These are phyloP conservation scores for Scortum barcoo DNA, from an alignment of 2,113 vertebrate species.

Conservation along the genomic window DNA sequence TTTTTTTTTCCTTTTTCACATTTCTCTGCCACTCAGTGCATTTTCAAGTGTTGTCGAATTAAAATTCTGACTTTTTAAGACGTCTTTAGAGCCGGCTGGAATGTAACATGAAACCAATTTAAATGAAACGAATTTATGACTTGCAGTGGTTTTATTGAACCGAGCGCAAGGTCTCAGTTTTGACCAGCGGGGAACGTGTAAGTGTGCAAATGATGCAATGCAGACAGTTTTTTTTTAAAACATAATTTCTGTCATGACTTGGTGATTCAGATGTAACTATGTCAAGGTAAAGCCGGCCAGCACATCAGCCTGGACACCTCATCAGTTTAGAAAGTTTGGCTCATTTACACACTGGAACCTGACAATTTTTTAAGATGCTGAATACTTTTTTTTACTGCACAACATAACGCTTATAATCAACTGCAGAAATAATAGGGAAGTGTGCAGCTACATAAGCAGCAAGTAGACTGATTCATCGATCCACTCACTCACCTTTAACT, in stretches of 20 bases:
- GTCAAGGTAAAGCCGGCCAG: background rate
- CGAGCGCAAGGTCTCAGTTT: background rate
- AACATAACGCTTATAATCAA: background rate
- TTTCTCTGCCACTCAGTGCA: background rate
- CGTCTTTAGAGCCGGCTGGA: background rate
- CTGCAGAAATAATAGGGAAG: background rate
- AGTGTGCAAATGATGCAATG: background rate
- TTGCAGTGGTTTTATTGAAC: background rate
- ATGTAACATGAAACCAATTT: background rate
- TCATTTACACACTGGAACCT: background rate
- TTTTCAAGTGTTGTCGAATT: slow-evolving; percentile 14
- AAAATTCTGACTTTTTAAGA: slow-evolving; percentile 17
- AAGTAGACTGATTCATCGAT: background rate
- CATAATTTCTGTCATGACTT: background rate
- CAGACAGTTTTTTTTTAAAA: background rate
- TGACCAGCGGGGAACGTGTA: background rate
- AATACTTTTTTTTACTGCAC: background rate
- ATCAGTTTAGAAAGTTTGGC: background rate
- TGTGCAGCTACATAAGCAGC: background rate
- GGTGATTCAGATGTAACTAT: background rate
- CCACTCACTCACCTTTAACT: slow-evolving; percentile 84
- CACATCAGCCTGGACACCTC: background rate
- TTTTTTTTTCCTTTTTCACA: background rate
- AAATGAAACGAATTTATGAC: background rate
- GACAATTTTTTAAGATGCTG: background rate